Evolutionary conservation across 2,113 vertebrate species (phyloP).

Genomic region (Rhinoptilus africanus): DNA sequence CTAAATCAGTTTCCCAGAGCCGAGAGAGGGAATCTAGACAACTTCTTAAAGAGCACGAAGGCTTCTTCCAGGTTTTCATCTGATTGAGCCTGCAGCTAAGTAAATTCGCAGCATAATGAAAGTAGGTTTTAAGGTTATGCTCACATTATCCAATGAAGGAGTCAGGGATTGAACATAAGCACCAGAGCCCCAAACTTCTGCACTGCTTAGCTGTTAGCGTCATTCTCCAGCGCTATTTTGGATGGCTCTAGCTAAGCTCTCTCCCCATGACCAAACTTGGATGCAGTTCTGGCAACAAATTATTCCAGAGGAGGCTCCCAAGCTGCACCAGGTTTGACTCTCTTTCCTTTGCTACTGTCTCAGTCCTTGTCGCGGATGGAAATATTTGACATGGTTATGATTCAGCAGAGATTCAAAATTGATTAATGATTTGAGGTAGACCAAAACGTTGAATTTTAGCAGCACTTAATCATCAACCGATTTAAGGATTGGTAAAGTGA

Average conservation of each 20-base stretch:
- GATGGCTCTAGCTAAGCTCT: background rate
- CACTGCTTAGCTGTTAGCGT: background rate
- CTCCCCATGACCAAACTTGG: background rate
- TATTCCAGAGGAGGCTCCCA: background rate
- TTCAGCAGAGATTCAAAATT: background rate
- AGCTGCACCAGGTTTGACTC: background rate
- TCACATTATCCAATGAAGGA: background rate
- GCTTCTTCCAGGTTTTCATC: background rate
- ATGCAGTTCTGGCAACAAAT: background rate
- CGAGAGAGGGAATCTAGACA: background rate
- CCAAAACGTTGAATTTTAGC: background rate
- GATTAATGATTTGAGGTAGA: background rate
- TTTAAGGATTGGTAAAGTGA: background rate
- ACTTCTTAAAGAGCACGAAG: background rate
- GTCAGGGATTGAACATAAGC: fast-evolving
- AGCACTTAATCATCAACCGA: background rate
- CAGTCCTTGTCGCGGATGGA: background rate
- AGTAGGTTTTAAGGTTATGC: background rate
- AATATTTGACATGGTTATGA: background rate
- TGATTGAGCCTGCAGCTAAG: background rate
- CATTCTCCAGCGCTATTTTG: background rate
- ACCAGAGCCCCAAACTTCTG: fast-evolving
- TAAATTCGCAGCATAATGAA: background rate
- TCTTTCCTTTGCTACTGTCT: background rate
- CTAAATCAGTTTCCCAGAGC: background rate